Evolutionary conservation across 2,113 vertebrate species (phyloP).

Genomic region (Theristicus caerulescens): DNA sequence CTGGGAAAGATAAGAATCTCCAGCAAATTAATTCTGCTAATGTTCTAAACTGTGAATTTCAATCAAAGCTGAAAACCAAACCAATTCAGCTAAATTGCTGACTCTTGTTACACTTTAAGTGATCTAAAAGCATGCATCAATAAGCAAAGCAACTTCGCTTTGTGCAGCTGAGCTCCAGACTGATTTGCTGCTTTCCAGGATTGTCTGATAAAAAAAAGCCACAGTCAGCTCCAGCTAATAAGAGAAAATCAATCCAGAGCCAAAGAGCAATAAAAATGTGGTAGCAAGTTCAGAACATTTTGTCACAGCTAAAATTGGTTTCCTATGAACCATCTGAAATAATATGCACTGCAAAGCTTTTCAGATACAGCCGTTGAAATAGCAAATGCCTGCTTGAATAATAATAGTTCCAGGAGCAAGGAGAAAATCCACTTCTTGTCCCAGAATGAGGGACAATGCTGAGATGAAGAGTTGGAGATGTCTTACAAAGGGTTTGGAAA

Average conservation of each 20-base stretch:
- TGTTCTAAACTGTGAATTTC: conserved; percentile 52
- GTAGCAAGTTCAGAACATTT: conserved; percentile 64
- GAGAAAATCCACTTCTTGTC: background rate
- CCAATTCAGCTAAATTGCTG: conserved; percentile 41
- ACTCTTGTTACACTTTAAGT: conserved; percentile 22
- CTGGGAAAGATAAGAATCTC: conserved; percentile 49
- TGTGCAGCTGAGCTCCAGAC: conserved; percentile 36
- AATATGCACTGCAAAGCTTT: conserved; percentile 15
- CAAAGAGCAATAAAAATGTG: conserved; percentile 64
- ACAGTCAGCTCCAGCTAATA: conserved; percentile 54
- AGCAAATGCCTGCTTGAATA: background rate
- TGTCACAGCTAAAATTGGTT: conserved; percentile 60
- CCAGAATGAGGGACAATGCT: background rate
- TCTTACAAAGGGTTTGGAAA: background rate
- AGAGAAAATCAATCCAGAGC: conserved; percentile 46
- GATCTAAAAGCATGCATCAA: conserved; percentile 47
- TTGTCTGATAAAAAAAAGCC: conserved; percentile 54
- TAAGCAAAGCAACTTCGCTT: conserved; percentile 36
- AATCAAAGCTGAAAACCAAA: conserved; percentile 46
- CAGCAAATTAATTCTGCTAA: conserved; percentile 64
- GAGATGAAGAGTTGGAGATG: background rate
- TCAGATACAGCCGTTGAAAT: background rate
- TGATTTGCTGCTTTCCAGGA: conserved; percentile 53
- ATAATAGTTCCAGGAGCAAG: background rate
- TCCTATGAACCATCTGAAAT: conserved; percentile 30